Evolutionary conservation across 2,113 vertebrate species (phyloP).

Genomic region (Notothenia rossii): DNA sequence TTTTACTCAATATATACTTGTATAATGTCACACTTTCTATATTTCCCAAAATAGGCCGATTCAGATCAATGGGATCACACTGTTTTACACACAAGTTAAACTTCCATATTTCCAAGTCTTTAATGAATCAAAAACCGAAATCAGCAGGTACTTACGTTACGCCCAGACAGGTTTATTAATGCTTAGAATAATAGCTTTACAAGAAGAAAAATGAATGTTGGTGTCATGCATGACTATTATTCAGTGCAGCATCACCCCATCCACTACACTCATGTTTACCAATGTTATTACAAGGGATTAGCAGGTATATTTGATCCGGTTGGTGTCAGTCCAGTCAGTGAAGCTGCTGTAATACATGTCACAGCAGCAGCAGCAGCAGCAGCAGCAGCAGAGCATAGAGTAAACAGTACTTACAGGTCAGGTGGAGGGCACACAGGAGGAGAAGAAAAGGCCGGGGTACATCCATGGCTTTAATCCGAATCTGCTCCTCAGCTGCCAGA

Average conservation of each 20-base stretch:
- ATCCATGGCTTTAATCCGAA: conserved; percentile 56
- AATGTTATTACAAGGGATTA: not conserved
- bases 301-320: not conserved
- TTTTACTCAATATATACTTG: not conserved
- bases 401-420: conserved; percentile 81
- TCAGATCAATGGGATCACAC: not conserved
- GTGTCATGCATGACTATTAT: too few species aligned
- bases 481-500: conserved; percentile 60
- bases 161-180: not conserved
- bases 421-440: conserved; percentile 66
- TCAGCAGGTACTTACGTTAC: not conserved
- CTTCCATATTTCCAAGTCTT: not conserved
- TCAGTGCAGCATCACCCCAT: not conserved
- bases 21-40: not conserved
- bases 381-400: conserved; percentile 17
- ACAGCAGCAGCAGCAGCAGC: conserved; percentile 16
- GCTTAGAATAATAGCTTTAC: not conserved
- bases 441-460: conserved; percentile 46
- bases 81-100: not conserved
- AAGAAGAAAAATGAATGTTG: not conserved
- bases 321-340: not conserved
- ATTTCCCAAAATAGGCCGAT: not conserved
- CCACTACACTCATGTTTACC: not conserved
- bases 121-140: not conserved
- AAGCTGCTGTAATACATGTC: not conserved